Evolutionary conservation across 1,140 invertebrate species (phyloP), one percentile per base, ranked within the genome.

Genomic region (Scaptomyza pallida): DNA sequence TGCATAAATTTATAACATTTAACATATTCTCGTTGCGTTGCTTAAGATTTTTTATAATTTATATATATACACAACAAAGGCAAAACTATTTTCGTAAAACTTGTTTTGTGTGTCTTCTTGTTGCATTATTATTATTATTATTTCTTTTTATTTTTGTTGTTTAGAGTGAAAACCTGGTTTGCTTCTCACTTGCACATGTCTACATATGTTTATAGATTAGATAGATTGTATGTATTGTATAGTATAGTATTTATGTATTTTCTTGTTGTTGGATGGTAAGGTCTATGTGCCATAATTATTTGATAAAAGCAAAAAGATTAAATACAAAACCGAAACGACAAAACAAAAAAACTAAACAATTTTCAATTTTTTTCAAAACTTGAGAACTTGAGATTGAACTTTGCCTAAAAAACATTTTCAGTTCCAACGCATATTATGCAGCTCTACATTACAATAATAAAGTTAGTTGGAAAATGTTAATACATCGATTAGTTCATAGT

Each of bases 1-100:
- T 89, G 85, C 85, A 80, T 89, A 88, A 88, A 82, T 89, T 82
- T 78, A 88, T 88, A 88, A 88, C 82, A 88, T 88, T 88, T 88
- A 88, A 88, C 83, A 88, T 82, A 88, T 88, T 88, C 64, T 75
- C 81, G 70, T 77, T 57, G 63, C 55, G 61, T 67, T 63, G 33
- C 35, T 56, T 50, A 70, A 33, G 13, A 41, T 43, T 68, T 35
- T 19, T 43, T 57, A 54, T 55, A 35, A 33, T 41, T 73, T 57
- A 65, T 69, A 57, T 69, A 57, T 72, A 67, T 57, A 75, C 59
- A 82, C 65, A 82, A 82, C 71, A 78, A 78, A 57, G 78, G 78
- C 73, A 54, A 81, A 63, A 60, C 76, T 59, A 52, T 78, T 60
- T 48, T 60, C 47, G 37, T 12, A 76, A 69, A 68, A 62, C 45